Evolutionary conservation across 2,797 vertebrate species (phyloP).

Genomic region (Xiphophorus birchmanni): DNA sequence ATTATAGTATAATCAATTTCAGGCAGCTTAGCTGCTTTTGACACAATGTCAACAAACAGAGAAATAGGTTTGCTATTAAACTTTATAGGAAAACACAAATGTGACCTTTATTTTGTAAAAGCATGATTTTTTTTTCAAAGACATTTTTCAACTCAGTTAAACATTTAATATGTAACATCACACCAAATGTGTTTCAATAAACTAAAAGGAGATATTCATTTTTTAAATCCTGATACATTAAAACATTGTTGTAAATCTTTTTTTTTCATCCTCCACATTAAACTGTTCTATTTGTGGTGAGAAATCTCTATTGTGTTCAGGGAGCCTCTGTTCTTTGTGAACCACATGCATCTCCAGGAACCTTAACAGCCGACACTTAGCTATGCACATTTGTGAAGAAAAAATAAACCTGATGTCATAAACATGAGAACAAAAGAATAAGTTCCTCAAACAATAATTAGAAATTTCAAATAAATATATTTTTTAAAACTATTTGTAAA

Average conservation of each 20-base stretch:
- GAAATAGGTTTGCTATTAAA: not conserved
- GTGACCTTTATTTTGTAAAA: not conserved
- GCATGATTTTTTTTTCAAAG: not conserved
- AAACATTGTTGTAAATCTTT: not conserved
- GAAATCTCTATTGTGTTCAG: not conserved
- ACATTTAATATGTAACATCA: not conserved
- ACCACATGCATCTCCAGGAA: not conserved
- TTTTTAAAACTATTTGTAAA: not conserved
- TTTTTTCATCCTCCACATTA: not conserved
- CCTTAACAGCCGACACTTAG: not conserved
- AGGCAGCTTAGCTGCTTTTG: slow-evolving; percentile 7
- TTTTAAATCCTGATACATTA: not conserved
- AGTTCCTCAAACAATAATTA: not conserved
- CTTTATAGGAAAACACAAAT: not conserved
- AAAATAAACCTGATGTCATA: not conserved
- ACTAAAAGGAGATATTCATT: not conserved
- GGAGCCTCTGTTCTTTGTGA: not conserved
- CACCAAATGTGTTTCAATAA: not conserved
- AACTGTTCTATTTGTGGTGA: not conserved
- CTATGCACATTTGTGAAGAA: not conserved
- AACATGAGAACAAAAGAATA: not conserved
- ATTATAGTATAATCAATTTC: slow-evolving; percentile 37
- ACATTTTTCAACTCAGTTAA: not conserved
- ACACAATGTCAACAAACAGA: not conserved
- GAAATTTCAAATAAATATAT: not conserved